phyloP scores from a whole-genome alignment of 2,113 vertebrate genomes.

The Vombatus ursinus region DNA sequence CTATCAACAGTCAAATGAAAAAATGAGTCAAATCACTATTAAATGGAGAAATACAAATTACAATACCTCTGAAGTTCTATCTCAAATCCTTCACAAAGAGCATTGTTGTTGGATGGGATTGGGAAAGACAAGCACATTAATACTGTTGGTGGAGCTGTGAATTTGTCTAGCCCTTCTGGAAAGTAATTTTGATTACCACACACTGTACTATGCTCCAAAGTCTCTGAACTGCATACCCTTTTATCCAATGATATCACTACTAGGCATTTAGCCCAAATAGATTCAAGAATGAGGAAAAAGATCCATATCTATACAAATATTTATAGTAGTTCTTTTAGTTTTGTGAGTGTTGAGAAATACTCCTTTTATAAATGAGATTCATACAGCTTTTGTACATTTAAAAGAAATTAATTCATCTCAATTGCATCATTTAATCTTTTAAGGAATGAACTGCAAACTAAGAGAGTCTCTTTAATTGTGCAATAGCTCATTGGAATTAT shows the following conservation, averaged over 20 bases:
- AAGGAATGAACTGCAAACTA: too few relatives aligned
- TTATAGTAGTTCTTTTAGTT: not conserved
- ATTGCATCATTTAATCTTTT: not conserved
- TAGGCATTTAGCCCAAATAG: not conserved
- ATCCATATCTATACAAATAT: not conserved
- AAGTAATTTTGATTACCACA: not conserved
- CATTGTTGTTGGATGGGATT: not conserved
- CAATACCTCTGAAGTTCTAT: not conserved
- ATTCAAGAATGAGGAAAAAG: not conserved
- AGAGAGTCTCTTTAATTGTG: too few relatives aligned
- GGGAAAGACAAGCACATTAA: not conserved
- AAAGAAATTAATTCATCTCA: not conserved
- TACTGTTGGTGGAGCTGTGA: not conserved
- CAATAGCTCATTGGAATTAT: too few relatives aligned
- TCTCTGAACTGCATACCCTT: not conserved
- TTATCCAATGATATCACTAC: not conserved
- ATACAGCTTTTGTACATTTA: not conserved
- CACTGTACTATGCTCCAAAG: too few relatives aligned
- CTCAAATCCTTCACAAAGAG: not conserved
- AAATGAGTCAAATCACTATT: not conserved
- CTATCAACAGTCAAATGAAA: too few relatives aligned
- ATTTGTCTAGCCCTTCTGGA: not conserved
- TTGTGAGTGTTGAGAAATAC: not conserved
- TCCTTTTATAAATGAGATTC: not conserved
- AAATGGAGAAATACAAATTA: not conserved